Percentiles rank a stretch among this genome's conserved stretches.
Conservation (phyloP, 2,113 vertebrate species). For the Pica pica region DNA sequence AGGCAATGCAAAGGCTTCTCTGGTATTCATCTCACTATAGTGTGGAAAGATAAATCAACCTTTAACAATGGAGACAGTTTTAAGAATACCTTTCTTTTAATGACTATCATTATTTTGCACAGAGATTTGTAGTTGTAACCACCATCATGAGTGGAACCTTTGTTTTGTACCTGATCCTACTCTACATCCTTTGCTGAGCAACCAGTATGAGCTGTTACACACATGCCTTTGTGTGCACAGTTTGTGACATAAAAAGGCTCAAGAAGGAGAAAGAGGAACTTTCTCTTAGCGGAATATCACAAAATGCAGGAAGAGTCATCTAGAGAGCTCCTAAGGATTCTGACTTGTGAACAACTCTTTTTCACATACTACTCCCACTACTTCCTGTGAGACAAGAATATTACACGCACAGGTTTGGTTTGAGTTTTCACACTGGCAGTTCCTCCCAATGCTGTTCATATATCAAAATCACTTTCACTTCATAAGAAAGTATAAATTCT, state of each 20-base stretch:
- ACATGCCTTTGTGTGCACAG: neutral
- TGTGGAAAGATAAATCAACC: neutral
- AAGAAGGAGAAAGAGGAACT: neutral
- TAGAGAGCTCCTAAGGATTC: conserved; percentile 4
- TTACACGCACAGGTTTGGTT: neutral
- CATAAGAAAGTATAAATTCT: neutral
- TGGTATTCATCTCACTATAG: neutral
- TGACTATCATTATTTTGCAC: neutral
- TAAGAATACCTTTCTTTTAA: neutral
- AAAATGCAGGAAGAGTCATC: neutral
- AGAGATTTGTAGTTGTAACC: neutral
- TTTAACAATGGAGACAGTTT: neutral
- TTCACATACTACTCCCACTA: conserved; percentile 9
- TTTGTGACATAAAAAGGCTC: neutral
- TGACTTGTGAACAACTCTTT: neutral
- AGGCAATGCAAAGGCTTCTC: neutral
- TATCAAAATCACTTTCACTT: neutral
- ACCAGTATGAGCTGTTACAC: neutral
- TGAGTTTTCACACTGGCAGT: neutral
- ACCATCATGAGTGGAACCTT: neutral
- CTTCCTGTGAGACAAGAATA: neutral
- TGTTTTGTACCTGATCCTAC: neutral
- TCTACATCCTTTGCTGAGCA: neutral
- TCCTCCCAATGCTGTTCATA: neutral
- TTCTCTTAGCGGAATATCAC: neutral